Percentiles rank a stretch among this genome's conserved stretches.
Evolutionary conservation across 2,113 vertebrate genomes (phyloP).

Genomic region (Morone chrysops): DNA sequence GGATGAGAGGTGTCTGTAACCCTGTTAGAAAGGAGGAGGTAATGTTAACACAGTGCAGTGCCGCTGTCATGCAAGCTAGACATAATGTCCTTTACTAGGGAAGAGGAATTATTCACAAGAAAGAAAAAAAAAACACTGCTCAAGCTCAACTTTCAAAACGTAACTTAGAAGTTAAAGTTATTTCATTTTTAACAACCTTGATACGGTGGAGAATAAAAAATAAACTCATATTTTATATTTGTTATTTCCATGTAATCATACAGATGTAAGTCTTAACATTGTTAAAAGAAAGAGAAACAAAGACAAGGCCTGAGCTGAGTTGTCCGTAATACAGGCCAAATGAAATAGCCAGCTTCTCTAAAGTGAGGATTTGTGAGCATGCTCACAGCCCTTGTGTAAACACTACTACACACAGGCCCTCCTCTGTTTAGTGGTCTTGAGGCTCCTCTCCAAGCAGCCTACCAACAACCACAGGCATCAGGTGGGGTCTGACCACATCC

Average conservation of each 20-base stretch:
- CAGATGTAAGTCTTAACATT: neutral
- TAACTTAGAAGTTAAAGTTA: slow-evolving; percentile 20
- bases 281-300: slow-evolving; percentile 10
- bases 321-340: slow-evolving; percentile 25
- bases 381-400: slow-evolving; percentile 55
- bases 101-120: slow-evolving; percentile 53
- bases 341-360: slow-evolving; percentile 32
- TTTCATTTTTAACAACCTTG: slow-evolving; percentile 14
- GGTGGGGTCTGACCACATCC: slow-evolving; percentile 66
- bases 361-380: slow-evolving; percentile 54
- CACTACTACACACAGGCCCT: slow-evolving; percentile 53
- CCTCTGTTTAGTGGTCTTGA: slow-evolving; percentile 54
- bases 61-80: slow-evolving; percentile 62
- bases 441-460: slow-evolving; percentile 29
- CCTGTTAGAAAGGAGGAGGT: slow-evolving; percentile 54
- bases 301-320: slow-evolving; percentile 2
- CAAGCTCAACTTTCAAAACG: slow-evolving; percentile 47
- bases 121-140: slow-evolving; percentile 21
- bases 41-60: slow-evolving; percentile 70
- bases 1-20: slow-evolving; percentile 65
- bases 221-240: neutral
- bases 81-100: slow-evolving; percentile 54
- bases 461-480: slow-evolving; percentile 58
- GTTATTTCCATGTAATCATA: neutral
- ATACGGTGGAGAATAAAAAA: slow-evolving; percentile 9